phyloP scores from a whole-genome alignment of 2,888 invertebrate genomes.

The Dasypogon diadema region DNA sequence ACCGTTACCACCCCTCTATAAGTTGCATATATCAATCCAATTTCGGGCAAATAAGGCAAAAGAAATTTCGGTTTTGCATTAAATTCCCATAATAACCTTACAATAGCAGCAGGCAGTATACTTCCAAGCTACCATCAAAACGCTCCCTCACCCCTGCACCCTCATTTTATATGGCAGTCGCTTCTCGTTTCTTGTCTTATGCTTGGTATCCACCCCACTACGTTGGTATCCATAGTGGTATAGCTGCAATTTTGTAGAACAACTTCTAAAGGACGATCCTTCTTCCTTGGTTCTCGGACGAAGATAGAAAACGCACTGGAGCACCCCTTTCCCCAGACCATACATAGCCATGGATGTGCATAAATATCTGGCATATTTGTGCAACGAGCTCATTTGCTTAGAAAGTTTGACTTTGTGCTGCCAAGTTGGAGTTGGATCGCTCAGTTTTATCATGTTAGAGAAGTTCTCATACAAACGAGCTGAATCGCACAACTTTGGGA shows the following conservation, averaged over 20 bases:
- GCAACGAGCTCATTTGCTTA: constrained; percentile 54
- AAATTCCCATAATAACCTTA: constrained; percentile 54
- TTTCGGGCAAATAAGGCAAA: constrained; percentile 52
- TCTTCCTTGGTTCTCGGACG: constrained; percentile 28
- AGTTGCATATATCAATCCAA: constrained; percentile 42
- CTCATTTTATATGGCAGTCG: background rate
- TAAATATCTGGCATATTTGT: constrained; percentile 39
- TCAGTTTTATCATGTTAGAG: constrained; percentile 54
- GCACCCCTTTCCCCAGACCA: background rate
- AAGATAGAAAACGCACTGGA: constrained; percentile 35
- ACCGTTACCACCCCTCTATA: background rate
- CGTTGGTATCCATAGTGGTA: constrained; percentile 3
- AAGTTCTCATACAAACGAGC: constrained; percentile 38
- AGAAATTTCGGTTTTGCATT: constrained; percentile 55
- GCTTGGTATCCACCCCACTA: background rate
- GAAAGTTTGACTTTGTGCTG: constrained; percentile 53
- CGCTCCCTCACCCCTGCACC: background rate
- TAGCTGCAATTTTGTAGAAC: constrained; percentile 35
- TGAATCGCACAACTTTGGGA: constrained; percentile 6
- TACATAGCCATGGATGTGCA: constrained; percentile 18
- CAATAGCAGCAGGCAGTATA: constrained; percentile 1
- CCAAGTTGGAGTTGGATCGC: constrained; percentile 42
- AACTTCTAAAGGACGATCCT: constrained; percentile 43
- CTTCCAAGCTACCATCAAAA: background rate
- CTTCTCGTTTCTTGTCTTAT: background rate